Percentiles rank a stretch among this genome's conserved stretches.
phyloP scores from a whole-genome alignment of 2,888 invertebrate species.

The Diloba caeruleocephala region DNA sequence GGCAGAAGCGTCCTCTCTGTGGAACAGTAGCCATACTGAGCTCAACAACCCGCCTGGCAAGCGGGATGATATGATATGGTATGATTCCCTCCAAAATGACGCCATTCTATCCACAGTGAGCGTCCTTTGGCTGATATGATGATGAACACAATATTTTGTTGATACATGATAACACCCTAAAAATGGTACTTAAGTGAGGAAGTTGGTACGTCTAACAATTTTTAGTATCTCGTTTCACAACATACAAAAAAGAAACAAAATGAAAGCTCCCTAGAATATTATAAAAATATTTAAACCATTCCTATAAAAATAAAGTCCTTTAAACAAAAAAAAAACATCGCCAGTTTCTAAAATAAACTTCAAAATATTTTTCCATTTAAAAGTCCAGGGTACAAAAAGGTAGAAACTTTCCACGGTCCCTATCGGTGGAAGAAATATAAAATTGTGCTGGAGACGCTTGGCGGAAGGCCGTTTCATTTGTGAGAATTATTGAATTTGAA shows the following conservation, averaged over 20 bases:
- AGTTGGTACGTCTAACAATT: too few relatives aligned
- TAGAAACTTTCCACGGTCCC: slow-evolving; percentile 29
- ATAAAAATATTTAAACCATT: background rate
- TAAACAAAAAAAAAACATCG: slow-evolving; percentile 18
- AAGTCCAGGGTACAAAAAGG: slow-evolving; percentile 30
- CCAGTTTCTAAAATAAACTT: slow-evolving; percentile 34
- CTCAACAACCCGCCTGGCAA: too few relatives aligned
- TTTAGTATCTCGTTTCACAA: too few relatives aligned
- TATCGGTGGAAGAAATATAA: slow-evolving; percentile 63
- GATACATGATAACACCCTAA: too few relatives aligned
- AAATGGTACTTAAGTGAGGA: too few relatives aligned
- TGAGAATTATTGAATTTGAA: slow-evolving; percentile 84
- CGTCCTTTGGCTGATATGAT: too few relatives aligned
- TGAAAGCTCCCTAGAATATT: background rate
- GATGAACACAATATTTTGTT: too few relatives aligned
- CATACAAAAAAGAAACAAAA: background rate
- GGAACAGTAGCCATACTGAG: too few relatives aligned
- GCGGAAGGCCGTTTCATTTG: slow-evolving; percentile 77
- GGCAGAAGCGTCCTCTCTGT: too few relatives aligned
- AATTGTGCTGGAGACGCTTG: slow-evolving; percentile 54
- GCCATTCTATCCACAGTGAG: too few relatives aligned
- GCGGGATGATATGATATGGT: too few relatives aligned
- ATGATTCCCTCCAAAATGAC: too few relatives aligned
- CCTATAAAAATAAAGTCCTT: background rate
- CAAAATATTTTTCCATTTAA: slow-evolving; percentile 50